Evolutionary conservation across 2,113 vertebrate species (phyloP), one percentile per base, ranked within the genome.

Genomic region (Coryphaenoides rupestris): DNA sequence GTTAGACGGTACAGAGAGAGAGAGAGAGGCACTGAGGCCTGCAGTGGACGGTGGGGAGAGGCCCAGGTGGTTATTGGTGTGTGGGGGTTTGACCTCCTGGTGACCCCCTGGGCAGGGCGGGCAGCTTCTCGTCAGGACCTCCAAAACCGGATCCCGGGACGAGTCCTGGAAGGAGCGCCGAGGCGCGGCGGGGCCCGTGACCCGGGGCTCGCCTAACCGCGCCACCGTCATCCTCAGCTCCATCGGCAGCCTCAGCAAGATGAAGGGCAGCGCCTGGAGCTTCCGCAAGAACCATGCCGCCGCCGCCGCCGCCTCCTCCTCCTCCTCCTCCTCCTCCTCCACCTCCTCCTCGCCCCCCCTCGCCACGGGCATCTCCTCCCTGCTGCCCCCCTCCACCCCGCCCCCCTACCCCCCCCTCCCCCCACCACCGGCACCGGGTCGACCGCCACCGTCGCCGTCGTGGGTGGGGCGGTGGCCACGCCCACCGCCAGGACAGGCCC

Each of bases 221-320:
- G 90, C 94, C 76, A 94, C 93, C 0, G 86, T 96, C 74, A 94
- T 96, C 72, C 93, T 96, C 57, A 94, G 89, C 87, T 96, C 95
- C 83, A 95, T 96, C 5, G 94, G 94, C 75, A 96, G 95, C 80
- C 90, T 96, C 65, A 96, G 95, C 63, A 95, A 95, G 81, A 89
- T 95, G 84, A 90, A 77, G 60, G 86, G 90, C 28, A 93, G 91
- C 68, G 86, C 89, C 65, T 91, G 93, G 83, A 91, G 92, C 71
- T 94, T 94, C 24, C 71, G 85, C 76, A 84, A 85, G 69, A 23
- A 80, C 77, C 63, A 82, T 12, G 88, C 87, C 0, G 64, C 79
- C 0, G 49, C 58, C 0, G 75, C 83, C 0, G 78, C 85, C 71
- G 74, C 83, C 0, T 80, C 76, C 54, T 81, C 72, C 2, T 77